Evolutionary conservation across 2,888 invertebrate genomes (phyloP), one percentile per base, ranked within the genome.

Genomic region (Acanthopleura granulata): DNA sequence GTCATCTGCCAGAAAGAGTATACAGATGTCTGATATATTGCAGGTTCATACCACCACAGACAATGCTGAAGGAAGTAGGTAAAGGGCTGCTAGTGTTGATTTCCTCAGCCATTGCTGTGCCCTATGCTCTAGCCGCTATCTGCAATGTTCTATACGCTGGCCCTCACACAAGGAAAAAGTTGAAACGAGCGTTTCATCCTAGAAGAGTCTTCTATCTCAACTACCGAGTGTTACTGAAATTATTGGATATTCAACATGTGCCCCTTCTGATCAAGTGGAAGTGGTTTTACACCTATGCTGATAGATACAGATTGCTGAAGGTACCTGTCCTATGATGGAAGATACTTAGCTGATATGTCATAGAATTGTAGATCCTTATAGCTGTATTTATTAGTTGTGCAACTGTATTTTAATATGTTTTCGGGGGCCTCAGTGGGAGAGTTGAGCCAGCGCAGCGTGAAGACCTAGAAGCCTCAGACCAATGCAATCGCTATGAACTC

Each of bases 141-240:
- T 83, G 86, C 66, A 87, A 88, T 74, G 69, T 88, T n/a, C 78
- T 89, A 11, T 85, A 85, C 79, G 88, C 89, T 27, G 88, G 87
- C 86, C 88, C 88, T 25, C 81, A 79, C 62, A 77, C 82, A 9
- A 79, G 79, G 18, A 79, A 85, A 70, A 85, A 83, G 70, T 84
- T 83, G 72, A 78, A 79, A n/a, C 78, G 88, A 49, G 86, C 87
- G 9, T 80, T 89, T n/a, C 80, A 79, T 75, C 88, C 88, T 9
- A 77, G 79, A 27, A 89, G 87, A 80, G 89, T 89, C 29, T 84
- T 82, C 77, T 83, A 86, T 27, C 78, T 88, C n/a, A 89, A 86
- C 77, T 82, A 84, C 74, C 80, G 83, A 15, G 72, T 88, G 0
- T 74, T 88, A 62, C 86, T 85, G 49, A 81, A 84, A 74, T 61